Percentiles rank a stretch among this genome's conserved stretches.
Evolutionary conservation across 2,888 invertebrate species (phyloP).

Genomic region (Tinea pellionella): DNA sequence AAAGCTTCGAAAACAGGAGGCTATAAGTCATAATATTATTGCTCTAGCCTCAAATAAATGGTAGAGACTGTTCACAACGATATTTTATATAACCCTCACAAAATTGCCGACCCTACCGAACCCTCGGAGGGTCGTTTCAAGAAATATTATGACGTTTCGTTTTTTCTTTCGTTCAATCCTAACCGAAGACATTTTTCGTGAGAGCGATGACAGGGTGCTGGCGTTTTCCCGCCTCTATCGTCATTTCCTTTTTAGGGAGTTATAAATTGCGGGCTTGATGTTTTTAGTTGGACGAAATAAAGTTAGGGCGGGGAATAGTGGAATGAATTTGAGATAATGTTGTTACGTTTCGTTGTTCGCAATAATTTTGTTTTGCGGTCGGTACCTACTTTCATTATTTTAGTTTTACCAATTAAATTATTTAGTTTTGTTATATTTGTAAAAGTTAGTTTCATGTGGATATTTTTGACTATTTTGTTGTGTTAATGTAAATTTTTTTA

Average conservation of each 20-base stretch:
- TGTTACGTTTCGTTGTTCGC: slow-evolving; percentile 27
- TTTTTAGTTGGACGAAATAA: slow-evolving; percentile 50
- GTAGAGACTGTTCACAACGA: slow-evolving; percentile 48
- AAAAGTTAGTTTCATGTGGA: too few relatives aligned
- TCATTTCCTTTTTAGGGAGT: slow-evolving; percentile 50
- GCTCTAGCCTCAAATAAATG: slow-evolving; percentile 52
- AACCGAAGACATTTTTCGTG: slow-evolving; percentile 52
- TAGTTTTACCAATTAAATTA: slow-evolving; percentile 23
- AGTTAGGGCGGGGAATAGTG: slow-evolving; percentile 36
- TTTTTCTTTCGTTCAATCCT: slow-evolving; percentile 28
- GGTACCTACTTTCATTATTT: too few relatives aligned
- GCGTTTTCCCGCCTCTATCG: slow-evolving; percentile 53
- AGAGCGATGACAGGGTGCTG: slow-evolving; percentile 53
- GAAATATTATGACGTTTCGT: slow-evolving; percentile 55
- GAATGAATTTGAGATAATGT: slow-evolving; percentile 58
- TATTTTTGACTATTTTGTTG: too few relatives aligned
- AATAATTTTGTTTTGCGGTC: slow-evolving; percentile 41
- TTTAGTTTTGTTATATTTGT: too few relatives aligned
- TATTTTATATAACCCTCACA: slow-evolving; percentile 41
- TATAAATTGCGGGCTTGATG: slow-evolving; percentile 52
- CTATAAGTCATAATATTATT: slow-evolving; percentile 68
- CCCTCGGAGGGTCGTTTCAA: not conserved
- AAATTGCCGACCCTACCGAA: slow-evolving; percentile 32
- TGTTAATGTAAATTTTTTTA: too few relatives aligned
- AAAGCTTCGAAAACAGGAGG: slow-evolving; percentile 24